Evolutionary conservation across 37 sponge, comb jelly and placozoan genomes (phyloP).

Genomic region (Petrosia ficiformis): DNA sequence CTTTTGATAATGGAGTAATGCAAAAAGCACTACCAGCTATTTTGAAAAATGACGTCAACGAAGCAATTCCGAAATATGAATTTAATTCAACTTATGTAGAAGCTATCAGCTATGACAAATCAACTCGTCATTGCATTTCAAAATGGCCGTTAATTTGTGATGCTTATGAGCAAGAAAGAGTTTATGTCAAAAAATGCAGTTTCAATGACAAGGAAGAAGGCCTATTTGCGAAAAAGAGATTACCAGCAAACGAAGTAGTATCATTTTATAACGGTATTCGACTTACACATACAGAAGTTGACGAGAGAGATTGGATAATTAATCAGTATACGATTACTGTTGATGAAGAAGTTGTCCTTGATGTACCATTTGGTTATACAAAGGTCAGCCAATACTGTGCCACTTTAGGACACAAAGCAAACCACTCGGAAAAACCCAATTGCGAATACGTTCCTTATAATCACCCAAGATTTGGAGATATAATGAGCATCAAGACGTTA

Average conservation of each 20-base stretch:
- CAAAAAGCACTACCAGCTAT: constrained; percentile 27
- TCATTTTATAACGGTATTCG: constrained; percentile 77
- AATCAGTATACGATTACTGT: constrained; percentile 65
- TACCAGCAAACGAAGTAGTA: constrained; percentile 28
- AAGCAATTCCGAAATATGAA: neutral
- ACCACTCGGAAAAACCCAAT: constrained; percentile 62
- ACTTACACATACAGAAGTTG: constrained; percentile 56
- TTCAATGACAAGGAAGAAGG: constrained; percentile 64
- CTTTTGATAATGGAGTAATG: constrained; percentile 40
- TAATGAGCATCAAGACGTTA: constrained; percentile 62
- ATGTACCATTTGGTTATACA: constrained; percentile 41
- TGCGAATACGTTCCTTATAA: constrained; percentile 45
- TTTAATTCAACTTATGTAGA: neutral
- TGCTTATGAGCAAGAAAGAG: constrained; percentile 54
- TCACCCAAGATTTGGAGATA: constrained; percentile 75
- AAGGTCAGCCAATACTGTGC: constrained; percentile 38
- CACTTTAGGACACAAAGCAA: constrained; percentile 76
- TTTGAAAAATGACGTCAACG: neutral
- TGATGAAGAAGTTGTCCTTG: constrained; percentile 56
- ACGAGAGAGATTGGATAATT: constrained; percentile 50
- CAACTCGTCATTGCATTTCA: constrained; percentile 20
- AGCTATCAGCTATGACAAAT: constrained; percentile 20
- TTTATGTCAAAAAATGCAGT: constrained; percentile 31
- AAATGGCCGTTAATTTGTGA: constrained; percentile 45
- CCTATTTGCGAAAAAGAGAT: constrained; percentile 52